These are phyloP conservation scores for Neoseiulus cucumeris DNA, from an alignment of 1,140 invertebrate genomes.

Conservation along the genomic window DNA sequence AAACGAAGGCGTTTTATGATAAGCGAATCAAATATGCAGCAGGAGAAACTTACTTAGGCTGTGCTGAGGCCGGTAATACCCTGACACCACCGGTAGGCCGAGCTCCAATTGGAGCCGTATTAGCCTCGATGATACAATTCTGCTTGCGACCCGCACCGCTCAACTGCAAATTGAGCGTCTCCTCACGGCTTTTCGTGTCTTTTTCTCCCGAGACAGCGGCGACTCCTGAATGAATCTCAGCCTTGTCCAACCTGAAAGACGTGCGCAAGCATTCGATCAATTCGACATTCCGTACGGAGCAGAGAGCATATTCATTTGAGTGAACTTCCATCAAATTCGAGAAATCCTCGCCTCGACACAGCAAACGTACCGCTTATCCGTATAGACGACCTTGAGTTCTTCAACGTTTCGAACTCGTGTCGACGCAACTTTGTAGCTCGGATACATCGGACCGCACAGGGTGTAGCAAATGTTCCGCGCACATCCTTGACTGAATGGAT, in stretches of 20 bases:
- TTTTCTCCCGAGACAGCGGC: too few relatives aligned
- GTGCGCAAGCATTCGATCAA: background rate
- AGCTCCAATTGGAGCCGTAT: slow-evolving; percentile 3
- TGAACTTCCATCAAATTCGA: too few relatives aligned
- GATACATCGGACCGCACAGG: slow-evolving; percentile 86
- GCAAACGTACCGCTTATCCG: background rate
- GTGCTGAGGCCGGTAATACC: background rate
- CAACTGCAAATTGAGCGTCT: too few relatives aligned
- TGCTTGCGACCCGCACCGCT: background rate
- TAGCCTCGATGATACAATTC: slow-evolving; percentile 1
- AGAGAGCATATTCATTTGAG: background rate
- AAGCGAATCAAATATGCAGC: background rate
- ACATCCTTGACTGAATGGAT: slow-evolving; percentile 86
- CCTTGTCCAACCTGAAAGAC: too few relatives aligned
- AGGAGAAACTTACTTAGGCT: background rate
- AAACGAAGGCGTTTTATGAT: background rate
- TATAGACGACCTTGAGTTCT: background rate
- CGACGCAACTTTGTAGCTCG: slow-evolving; percentile 42
- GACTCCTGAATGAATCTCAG: too few relatives aligned
- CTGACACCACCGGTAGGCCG: background rate
- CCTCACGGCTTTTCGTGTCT: too few relatives aligned
- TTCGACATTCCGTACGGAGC: background rate
- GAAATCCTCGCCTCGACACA: too few relatives aligned
- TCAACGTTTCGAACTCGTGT: background rate
- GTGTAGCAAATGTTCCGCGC: slow-evolving; percentile 82